Conservation (phyloP, 2,113 vertebrate species). For the Corydoras sp. region DNA sequence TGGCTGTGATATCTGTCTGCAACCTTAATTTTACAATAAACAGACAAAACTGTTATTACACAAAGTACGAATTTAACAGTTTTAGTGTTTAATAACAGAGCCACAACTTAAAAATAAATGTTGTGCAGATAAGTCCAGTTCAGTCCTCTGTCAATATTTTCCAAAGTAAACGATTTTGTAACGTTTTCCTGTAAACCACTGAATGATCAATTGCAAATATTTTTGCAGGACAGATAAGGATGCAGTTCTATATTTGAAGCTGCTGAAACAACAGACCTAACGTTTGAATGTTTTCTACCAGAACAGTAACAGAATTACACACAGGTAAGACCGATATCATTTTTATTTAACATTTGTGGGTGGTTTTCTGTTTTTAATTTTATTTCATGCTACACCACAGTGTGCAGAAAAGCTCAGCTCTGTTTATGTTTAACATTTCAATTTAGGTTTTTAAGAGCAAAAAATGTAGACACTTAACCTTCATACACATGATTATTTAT, state of each 20-base stretch:
- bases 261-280: neutral
- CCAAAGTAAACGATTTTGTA: slow-evolving; percentile 6
- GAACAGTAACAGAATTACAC: neutral
- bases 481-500: no score
- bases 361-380: neutral
- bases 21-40: neutral
- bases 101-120: no score
- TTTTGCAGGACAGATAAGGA: slow-evolving; percentile 3
- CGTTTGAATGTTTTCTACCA: neutral
- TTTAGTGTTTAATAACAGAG: no score
- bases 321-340: neutral
- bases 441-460: no score
- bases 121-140: no score
- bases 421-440: no score
- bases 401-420: neutral
- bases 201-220: slow-evolving; percentile 15
- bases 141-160: neutral
- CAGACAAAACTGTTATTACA: neutral
- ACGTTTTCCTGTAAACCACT: slow-evolving; percentile 5
- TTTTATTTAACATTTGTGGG: neutral
- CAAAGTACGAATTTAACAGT: neutral
- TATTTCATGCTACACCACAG: neutral
- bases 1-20: neutral
- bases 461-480: no score
- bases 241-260: neutral